phyloP scores from a whole-genome alignment of 2,888 invertebrate species.

The Phymatocera aterrima region DNA sequence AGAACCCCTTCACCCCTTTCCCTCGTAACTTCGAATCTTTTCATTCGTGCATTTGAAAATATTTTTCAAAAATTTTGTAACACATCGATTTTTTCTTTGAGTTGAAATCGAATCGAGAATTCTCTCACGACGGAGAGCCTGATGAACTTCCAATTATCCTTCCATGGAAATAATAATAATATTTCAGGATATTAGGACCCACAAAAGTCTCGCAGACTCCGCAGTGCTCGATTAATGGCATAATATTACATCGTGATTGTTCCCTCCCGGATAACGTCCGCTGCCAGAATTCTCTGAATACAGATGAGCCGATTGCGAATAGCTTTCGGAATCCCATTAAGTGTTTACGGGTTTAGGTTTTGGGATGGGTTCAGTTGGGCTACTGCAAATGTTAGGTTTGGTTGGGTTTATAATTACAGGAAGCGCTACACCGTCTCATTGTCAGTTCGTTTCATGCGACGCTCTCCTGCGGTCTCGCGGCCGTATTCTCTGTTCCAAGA shows the following conservation, averaged over 20 bases:
- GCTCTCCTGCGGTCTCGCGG: background rate
- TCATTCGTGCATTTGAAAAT: no score
- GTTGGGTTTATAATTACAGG: slow-evolving; percentile 42
- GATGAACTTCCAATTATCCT: background rate
- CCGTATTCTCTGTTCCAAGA: slow-evolving; percentile 25
- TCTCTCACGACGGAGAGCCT: background rate
- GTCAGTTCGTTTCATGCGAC: background rate
- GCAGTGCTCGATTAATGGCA: slow-evolving; percentile 29
- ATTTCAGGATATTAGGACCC: background rate
- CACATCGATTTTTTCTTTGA: no score
- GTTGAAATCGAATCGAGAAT: no score
- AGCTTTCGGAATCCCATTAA: slow-evolving; percentile 40
- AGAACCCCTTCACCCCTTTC: background rate
- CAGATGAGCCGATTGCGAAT: slow-evolving; percentile 45
- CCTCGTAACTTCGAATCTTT: no score
- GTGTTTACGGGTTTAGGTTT: slow-evolving; percentile 37
- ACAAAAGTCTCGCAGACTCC: background rate
- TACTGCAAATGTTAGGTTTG: slow-evolving; percentile 16
- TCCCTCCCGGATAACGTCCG: slow-evolving; percentile 24
- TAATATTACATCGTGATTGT: slow-evolving; percentile 39
- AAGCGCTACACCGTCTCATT: slow-evolving; percentile 41
- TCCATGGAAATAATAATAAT: background rate
- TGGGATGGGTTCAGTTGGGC: background rate
- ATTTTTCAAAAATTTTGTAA: no score
- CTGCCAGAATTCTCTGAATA: slow-evolving; percentile 40